Conservation (phyloP, 2,888 invertebrate genomes). For the Acanthosoma haemorrhoidale region DNA sequence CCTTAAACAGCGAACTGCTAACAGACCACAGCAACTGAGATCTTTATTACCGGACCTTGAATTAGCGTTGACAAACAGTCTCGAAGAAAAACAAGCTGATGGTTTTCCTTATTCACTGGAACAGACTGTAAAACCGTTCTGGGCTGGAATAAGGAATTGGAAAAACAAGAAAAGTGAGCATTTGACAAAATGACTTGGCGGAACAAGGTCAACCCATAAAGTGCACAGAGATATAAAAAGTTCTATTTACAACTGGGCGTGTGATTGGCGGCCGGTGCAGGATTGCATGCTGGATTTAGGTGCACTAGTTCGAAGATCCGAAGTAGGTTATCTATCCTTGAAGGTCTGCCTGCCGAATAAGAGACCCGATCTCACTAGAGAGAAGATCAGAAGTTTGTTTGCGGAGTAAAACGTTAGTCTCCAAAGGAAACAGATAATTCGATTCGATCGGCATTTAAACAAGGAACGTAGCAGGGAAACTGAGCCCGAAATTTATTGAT, state of each 20-base stretch:
- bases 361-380: no score
- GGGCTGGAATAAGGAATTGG: not conserved
- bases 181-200: not conserved
- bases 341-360: no score
- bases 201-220: not conserved
- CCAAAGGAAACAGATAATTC: no score
- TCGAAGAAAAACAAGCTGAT: not conserved
- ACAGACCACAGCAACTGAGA: no score
- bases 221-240: not conserved
- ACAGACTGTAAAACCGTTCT: not conserved
- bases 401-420: no score
- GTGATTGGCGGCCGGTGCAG: not conserved
- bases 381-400: no score
- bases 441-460: no score
- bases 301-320: no score
- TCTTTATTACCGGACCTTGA: not conserved
- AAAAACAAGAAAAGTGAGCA: not conserved
- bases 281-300: no score
- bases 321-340: no score
- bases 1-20: not conserved
- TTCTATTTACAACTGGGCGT: not conserved
- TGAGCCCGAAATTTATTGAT: no score
- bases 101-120: slow-evolving; percentile 1
- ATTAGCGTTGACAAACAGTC: not conserved
- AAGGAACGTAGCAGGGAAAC: no score